Conservation (phyloP, 1,140 invertebrate species). For the Bursaphelenchus mucronatus region DNA sequence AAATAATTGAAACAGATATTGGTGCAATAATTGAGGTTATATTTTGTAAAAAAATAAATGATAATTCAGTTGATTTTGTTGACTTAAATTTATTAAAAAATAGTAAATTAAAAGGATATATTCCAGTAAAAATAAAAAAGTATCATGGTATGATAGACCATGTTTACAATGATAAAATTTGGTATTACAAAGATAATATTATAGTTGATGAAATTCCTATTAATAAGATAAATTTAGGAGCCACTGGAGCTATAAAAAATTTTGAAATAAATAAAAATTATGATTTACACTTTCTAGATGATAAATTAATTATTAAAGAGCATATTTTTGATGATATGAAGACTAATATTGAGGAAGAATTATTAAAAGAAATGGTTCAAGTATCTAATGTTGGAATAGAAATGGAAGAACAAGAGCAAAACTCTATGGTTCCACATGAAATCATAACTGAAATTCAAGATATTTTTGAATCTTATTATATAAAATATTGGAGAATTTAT, state of each 20-base stretch:
- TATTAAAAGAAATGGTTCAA: too few species aligned
- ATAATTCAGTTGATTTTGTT: conserved; percentile 23
- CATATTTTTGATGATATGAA: too few species aligned
- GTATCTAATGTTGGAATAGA: too few species aligned
- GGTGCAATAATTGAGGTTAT: too few species aligned
- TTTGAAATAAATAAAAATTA: conserved; percentile 27
- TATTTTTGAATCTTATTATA: conserved; percentile 33
- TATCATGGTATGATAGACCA: conserved; percentile 34
- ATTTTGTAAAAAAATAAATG: conserved; percentile 39
- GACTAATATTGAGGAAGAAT: too few species aligned
- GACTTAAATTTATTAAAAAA: conserved; percentile 40
- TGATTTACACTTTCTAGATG: conserved; percentile 27
- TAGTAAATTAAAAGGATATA: too few species aligned
- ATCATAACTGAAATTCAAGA: conserved; percentile 29
- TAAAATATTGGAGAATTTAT: conserved; percentile 44
- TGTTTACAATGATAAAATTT: too few species aligned
- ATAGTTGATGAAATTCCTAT: conserved; percentile 31
- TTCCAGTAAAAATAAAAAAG: conserved; percentile 37
- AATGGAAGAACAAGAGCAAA: too few species aligned
- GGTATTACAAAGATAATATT: conserved; percentile 32
- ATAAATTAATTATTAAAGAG: too few species aligned
- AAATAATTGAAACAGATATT: too few species aligned
- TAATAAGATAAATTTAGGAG: conserved; percentile 13
- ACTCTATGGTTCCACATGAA: conserved; percentile 29
- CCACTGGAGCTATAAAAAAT: conserved; percentile 20